phyloP scores from a whole-genome alignment of 2,797 vertebrate species.

The Selene dorsalis region DNA sequence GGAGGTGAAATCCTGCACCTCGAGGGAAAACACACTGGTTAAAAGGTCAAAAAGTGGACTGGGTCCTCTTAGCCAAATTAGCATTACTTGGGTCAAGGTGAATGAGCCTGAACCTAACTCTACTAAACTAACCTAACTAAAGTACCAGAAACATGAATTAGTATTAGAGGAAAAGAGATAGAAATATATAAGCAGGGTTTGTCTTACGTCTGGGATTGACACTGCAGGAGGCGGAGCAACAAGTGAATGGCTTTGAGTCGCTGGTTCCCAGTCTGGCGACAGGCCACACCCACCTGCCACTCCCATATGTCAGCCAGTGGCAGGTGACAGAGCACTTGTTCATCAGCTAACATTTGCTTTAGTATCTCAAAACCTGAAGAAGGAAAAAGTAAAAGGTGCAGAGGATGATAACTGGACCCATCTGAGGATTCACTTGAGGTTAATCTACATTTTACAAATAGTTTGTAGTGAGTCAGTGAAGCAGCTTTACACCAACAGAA shows the following conservation, averaged over 20 bases:
- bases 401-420: background rate
- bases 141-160: background rate
- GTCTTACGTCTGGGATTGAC: conserved; percentile 87
- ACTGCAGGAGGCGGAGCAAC: conserved; percentile 90
- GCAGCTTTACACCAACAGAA: background rate
- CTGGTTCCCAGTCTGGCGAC: conserved; percentile 94
- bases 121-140: no score
- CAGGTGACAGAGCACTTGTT: conserved; percentile 88
- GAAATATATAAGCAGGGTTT: background rate
- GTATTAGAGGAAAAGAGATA: background rate
- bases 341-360: conserved; percentile 95
- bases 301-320: conserved; percentile 94
- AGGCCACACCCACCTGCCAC: conserved; percentile 97
- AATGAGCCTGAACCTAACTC: background rate
- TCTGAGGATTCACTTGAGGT: background rate
- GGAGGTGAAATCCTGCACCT: conserved; percentile 28
- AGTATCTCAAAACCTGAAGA: conserved; percentile 94
- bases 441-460: background rate
- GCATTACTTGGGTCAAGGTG: background rate
- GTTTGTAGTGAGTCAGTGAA: conserved; percentile 1
- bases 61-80: background rate
- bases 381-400: background rate
- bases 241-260: conserved; percentile 94
- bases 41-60: background rate
- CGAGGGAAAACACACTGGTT: background rate